phyloP scores from a whole-genome alignment of 1,140 invertebrate genomes.

The Paracyclopina nana region DNA sequence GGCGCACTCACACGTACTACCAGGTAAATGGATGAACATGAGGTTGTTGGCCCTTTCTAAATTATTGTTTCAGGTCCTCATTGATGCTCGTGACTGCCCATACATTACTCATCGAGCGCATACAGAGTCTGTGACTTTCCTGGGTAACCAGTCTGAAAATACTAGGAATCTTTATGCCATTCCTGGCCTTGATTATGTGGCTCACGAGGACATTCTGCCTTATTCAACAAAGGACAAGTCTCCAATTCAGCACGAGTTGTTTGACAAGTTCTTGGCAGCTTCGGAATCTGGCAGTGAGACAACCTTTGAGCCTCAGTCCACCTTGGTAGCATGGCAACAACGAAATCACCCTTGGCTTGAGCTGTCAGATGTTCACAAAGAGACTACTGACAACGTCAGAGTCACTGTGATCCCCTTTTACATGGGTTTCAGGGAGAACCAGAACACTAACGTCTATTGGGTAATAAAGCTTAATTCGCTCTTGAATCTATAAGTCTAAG shows the following conservation, averaged over 20 bases:
- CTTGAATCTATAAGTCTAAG: slow-evolving; percentile 1
- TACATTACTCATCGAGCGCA: slow-evolving; percentile 74
- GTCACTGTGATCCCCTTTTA: slow-evolving; percentile 96
- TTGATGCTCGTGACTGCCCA: slow-evolving; percentile 85
- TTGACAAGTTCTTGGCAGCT: slow-evolving; percentile 74
- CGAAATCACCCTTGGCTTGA: slow-evolving; percentile 94
- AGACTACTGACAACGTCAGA: slow-evolving; percentile 83
- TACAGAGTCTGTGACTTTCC: slow-evolving; percentile 90
- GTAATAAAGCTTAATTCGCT: slow-evolving; percentile 30
- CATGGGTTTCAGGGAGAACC: slow-evolving; percentile 75
- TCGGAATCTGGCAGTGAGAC: slow-evolving; percentile 29
- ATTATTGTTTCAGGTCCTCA: slow-evolving; percentile 42
- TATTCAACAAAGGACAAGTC: slow-evolving; percentile 55
- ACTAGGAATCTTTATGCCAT: slow-evolving; percentile 67
- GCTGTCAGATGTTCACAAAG: slow-evolving; percentile 87
- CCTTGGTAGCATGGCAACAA: slow-evolving; percentile 80
- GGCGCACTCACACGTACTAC: slow-evolving; percentile 79
- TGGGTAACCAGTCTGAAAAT: slow-evolving; percentile 77
- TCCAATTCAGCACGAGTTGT: slow-evolving; percentile 77
- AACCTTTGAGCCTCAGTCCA: slow-evolving; percentile 67
- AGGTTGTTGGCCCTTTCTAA: too few species aligned
- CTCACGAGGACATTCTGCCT: slow-evolving; percentile 81
- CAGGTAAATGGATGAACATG: slow-evolving; percentile 29
- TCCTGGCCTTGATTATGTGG: slow-evolving; percentile 85
- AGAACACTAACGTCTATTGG: slow-evolving; percentile 76